A percentile compares a stretch with the other conserved stretches of the same genome.
Evolutionary conservation across 2,113 vertebrate species (phyloP).

Genomic region (Mobula birostris): DNA sequence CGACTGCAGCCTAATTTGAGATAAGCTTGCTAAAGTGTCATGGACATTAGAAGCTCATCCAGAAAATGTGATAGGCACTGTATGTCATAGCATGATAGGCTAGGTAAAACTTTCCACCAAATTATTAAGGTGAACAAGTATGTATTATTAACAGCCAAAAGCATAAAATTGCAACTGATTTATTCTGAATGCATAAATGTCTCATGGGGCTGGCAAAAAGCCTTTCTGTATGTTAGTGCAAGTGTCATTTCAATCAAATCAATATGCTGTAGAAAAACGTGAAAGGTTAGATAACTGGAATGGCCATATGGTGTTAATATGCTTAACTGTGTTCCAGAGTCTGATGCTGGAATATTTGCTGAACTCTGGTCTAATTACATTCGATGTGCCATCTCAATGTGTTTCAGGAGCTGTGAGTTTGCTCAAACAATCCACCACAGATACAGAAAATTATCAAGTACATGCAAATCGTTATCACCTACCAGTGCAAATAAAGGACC

Average conservation of each 20-base stretch:
- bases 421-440: not conserved
- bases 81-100: not conserved
- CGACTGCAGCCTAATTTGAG: not conserved
- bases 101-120: not conserved
- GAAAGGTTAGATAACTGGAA: not conserved
- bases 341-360: not conserved
- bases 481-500: not conserved
- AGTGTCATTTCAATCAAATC: constrained; percentile 1
- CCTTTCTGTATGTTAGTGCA: not conserved
- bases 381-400: not conserved
- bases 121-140: not conserved
- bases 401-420: not conserved
- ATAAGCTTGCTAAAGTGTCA: not conserved
- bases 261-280: not conserved
- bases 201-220: no score
- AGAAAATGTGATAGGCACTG: not conserved
- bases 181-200: not conserved
- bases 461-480: not conserved
- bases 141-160: not conserved
- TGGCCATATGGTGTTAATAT: not conserved
- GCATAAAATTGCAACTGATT: not conserved
- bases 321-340: not conserved
- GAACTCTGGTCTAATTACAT: not conserved
- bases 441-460: constrained; percentile 11
- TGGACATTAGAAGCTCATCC: not conserved